A percentile compares a stretch with the other conserved stretches of the same genome.
Evolutionary conservation across 2,113 vertebrate genomes (phyloP).

Genomic region (Lagopus leucura): DNA sequence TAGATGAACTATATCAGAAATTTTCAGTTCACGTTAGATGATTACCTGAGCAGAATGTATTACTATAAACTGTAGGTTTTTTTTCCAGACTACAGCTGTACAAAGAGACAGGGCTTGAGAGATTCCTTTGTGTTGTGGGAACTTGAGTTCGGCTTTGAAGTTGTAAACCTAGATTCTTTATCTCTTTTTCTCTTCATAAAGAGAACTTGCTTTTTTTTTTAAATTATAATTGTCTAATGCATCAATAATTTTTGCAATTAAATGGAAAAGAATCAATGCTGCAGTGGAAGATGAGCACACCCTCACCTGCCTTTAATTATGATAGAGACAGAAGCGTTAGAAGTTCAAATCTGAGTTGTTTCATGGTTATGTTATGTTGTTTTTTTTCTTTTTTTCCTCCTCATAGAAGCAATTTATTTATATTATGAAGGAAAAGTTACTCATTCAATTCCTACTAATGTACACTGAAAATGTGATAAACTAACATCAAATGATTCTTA

Average conservation of each 20-base stretch:
- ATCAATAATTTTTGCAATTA: background rate
- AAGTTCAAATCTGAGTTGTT: background rate
- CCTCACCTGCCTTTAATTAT: background rate
- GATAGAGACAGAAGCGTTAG: background rate
- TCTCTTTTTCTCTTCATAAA: background rate
- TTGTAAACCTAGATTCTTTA: background rate
- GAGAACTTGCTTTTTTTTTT: background rate
- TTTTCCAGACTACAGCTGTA: background rate
- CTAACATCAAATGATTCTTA: background rate
- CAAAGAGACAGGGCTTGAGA: background rate
- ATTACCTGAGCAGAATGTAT: background rate
- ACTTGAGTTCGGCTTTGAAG: background rate
- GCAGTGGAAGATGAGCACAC: background rate
- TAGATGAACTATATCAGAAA: background rate
- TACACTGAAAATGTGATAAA: background rate
- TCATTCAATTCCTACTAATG: background rate
- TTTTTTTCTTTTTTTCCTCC: background rate
- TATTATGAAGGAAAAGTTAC: background rate
- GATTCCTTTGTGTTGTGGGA: background rate
- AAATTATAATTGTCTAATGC: background rate
- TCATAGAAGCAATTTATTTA: background rate
- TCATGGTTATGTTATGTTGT: background rate
- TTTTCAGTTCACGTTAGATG: background rate
- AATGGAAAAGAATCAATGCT: background rate
- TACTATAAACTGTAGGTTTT: fast-evolving